Percentiles rank a stretch among this genome's conserved stretches.
Evolutionary conservation across 2,113 vertebrate species (phyloP).

Genomic region (Alces alces): DNA sequence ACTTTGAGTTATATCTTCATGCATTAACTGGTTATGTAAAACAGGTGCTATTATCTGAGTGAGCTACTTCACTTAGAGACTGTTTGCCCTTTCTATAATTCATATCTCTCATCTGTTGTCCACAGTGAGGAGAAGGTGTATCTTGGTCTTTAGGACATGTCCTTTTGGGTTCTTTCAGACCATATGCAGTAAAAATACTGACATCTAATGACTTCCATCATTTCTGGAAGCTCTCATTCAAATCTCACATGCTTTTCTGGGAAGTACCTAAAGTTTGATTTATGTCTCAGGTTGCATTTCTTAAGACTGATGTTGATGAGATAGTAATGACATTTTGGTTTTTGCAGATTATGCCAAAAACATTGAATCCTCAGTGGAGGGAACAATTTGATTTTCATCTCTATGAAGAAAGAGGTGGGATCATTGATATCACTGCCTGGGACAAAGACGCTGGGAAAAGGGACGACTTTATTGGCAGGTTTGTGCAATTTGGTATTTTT

Average conservation of each 20-base stretch:
- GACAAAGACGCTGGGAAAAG: slow-evolving; percentile 95
- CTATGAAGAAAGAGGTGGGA: slow-evolving; percentile 94
- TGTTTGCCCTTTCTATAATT: slow-evolving; percentile 1
- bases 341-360: slow-evolving; percentile 92
- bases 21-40: background rate
- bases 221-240: background rate
- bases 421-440: slow-evolving; percentile 96
- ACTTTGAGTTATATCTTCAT: background rate
- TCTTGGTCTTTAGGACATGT: slow-evolving; percentile 25
- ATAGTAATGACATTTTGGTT: slow-evolving; percentile 28
- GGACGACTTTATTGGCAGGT: slow-evolving; percentile 99
- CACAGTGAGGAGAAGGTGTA: background rate
- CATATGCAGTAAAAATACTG: background rate
- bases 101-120: background rate
- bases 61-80: background rate
- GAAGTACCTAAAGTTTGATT: background rate
- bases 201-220: background rate
- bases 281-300: background rate
- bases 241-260: background rate
- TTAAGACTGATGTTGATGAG: background rate
- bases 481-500: slow-evolving; percentile 52
- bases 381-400: slow-evolving; percentile 99
- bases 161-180: slow-evolving; percentile 5
- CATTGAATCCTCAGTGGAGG: slow-evolving; percentile 96
- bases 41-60: background rate